Evolutionary conservation across 2,113 vertebrate species (phyloP).

Genomic region (Xyliphius kryptos): DNA sequence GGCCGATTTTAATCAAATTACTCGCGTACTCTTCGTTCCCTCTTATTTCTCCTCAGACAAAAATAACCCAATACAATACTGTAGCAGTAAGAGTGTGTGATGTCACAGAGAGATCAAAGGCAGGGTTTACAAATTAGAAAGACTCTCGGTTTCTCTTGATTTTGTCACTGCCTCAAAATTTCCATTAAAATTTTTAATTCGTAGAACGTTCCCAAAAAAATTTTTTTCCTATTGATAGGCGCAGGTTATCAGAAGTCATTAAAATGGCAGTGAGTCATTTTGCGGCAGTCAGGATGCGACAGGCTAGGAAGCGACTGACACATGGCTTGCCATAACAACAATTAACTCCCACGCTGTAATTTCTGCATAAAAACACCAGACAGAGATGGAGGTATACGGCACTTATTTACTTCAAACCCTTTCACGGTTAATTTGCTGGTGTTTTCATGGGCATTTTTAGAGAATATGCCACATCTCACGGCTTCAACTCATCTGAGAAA

Average conservation of each 20-base stretch:
- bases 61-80: too few species aligned
- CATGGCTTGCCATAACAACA: constrained; percentile 27
- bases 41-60: too few species aligned
- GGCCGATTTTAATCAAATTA: too few species aligned
- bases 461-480: not conserved
- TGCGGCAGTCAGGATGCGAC: constrained; percentile 33
- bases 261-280: constrained; percentile 37
- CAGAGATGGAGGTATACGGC: not conserved
- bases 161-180: too few species aligned
- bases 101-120: too few species aligned
- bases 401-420: not conserved
- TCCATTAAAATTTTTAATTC: too few species aligned
- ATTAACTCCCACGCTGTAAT: constrained; percentile 30
- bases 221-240: constrained; percentile 12
- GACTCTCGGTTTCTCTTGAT: too few species aligned
- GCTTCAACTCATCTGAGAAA: not conserved
- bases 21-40: too few species aligned
- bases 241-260: constrained; percentile 43
- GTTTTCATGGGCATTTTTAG: not conserved
- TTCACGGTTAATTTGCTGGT: too few species aligned
- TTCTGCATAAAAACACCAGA: constrained; percentile 5
- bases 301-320: constrained; percentile 38
- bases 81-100: too few species aligned
- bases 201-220: too few species aligned
- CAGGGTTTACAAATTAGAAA: too few species aligned